phyloP scores from a whole-genome alignment of 2,797 vertebrate species.

The Pogonophryne albipinna region DNA sequence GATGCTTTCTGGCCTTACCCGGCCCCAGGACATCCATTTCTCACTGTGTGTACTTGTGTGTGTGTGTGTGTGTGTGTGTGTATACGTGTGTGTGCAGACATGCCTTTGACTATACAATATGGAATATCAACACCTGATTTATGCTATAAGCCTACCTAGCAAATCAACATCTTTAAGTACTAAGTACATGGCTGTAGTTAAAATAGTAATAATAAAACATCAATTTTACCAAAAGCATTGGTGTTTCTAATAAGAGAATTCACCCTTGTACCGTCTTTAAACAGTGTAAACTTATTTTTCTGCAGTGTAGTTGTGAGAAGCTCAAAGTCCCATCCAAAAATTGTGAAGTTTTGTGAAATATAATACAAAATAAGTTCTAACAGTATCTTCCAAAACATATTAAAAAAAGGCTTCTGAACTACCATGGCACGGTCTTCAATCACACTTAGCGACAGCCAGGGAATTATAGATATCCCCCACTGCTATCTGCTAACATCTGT shows the following conservation, averaged over 20 bases:
- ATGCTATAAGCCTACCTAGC: slow-evolving; percentile 41
- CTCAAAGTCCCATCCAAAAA: slow-evolving; percentile 31
- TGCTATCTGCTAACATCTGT: slow-evolving; percentile 69
- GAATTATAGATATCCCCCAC: slow-evolving; percentile 63
- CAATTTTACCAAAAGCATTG: slow-evolving; percentile 15
- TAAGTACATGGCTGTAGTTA: slow-evolving; percentile 12
- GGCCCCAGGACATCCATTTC: slow-evolving; percentile 61
- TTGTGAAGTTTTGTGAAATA: slow-evolving; percentile 23
- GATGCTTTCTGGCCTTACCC: slow-evolving; percentile 45
- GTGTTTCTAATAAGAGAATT: slow-evolving; percentile 11
- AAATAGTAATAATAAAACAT: slow-evolving; percentile 42
- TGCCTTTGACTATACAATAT: slow-evolving; percentile 54
- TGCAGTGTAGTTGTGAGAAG: slow-evolving; percentile 5
- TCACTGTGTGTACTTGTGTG: slow-evolving; percentile 43
- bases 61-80: no score
- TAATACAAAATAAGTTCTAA: slow-evolving; percentile 36
- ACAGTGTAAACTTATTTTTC: slow-evolving; percentile 13
- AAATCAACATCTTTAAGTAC: slow-evolving; percentile 45
- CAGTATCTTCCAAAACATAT: slow-evolving; percentile 45
- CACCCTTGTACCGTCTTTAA: not conserved
- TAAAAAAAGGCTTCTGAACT: slow-evolving; percentile 52
- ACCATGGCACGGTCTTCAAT: slow-evolving; percentile 56
- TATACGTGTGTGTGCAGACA: slow-evolving; percentile 24
- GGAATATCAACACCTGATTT: slow-evolving; percentile 56
- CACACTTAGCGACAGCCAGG: slow-evolving; percentile 66